Conservation (phyloP, 2,797 vertebrate genomes). For the Argyrosomus regius region DNA sequence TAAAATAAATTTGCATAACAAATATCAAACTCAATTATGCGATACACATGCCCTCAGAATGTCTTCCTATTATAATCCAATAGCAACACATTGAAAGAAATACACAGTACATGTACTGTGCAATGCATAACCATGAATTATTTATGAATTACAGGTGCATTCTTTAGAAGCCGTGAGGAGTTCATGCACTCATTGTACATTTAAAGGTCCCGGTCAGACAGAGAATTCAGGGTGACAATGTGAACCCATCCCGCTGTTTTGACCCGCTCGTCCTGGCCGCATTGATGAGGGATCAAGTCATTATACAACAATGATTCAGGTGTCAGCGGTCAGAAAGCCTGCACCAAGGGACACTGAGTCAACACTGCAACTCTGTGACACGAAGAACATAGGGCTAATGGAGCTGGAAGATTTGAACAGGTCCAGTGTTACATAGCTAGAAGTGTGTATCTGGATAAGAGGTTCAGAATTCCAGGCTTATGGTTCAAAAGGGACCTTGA, state of each 20-base stretch:
- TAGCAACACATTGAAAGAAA: background rate
- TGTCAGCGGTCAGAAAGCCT: constrained; percentile 38
- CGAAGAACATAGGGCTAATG: constrained; percentile 8
- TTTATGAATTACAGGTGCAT: constrained; percentile 47
- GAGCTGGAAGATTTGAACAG: constrained; percentile 19
- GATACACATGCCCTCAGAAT: background rate
- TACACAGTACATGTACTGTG: constrained; percentile 10
- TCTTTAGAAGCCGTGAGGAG: constrained; percentile 54
- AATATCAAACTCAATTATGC: background rate
- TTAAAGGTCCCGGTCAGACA: constrained; percentile 35
- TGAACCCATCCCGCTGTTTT: constrained; percentile 25
- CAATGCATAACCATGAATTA: constrained; percentile 48
- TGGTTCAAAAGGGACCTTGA: background rate
- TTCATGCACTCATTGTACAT: constrained; percentile 63
- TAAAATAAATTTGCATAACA: background rate
- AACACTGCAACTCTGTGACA: constrained; percentile 24
- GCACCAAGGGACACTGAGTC: constrained; percentile 24
- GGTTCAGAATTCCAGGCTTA: background rate
- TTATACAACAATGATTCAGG: constrained; percentile 46
- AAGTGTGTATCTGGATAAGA: background rate
- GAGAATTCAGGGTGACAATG: constrained; percentile 35
- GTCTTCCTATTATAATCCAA: background rate
- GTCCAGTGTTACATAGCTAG: constrained; percentile 32
- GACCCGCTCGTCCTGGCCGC: constrained; percentile 29
- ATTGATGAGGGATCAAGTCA: constrained; percentile 48